Base-by-base conservation (phyloP, 2,888 invertebrate genomes). In the Drosophila kambysellisi region DNA sequence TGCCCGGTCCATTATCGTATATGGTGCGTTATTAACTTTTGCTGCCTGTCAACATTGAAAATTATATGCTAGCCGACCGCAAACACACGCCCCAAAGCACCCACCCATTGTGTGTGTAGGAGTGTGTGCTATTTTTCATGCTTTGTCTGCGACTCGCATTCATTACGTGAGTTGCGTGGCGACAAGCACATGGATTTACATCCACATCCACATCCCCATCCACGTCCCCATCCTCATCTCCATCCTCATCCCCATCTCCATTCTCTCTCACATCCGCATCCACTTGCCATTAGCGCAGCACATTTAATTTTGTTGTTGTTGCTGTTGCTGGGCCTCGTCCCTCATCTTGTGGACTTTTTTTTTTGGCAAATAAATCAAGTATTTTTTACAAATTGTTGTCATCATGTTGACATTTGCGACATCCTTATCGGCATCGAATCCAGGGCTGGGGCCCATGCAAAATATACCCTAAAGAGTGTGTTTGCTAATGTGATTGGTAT, bases 311-410 rank as follows among this genome's bases (percentile, higher is more conserved):
- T 76, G 74, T 69, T 77, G 48, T 71, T 76, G 70, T 50, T 70
- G 41, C 43, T 56, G 30, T 11, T 33, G n/a, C 46, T 60, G 46
- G 39, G 41, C 20, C 17, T 30, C 57, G 30, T 41, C 20, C 9
- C 62, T 29, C 46, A 41, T 52, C 43, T 54, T 60, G 37, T 53
- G 74, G 63, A 56, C 62, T 25, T 25, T 74, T 58, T 71, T 77
- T 70, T 67, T 58, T 54, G 54, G 69, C 67, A 83, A 81, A 90
- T 87, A 89, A 88, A 89, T 87, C 89, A 90, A 84, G 84, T 75
- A 86, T 90, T 89, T 87, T 90, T 82, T 88, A 88, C 90, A 88
- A 88, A 88, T 88, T 90, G 87, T 83, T 87, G 90, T 90, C 87
- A 90, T 87, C 90, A 83, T 80, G 89, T 81, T 86, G 90, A 88